Evolutionary conservation across 2,888 invertebrate genomes (phyloP).

Genomic region (Pseudoips prasinana): DNA sequence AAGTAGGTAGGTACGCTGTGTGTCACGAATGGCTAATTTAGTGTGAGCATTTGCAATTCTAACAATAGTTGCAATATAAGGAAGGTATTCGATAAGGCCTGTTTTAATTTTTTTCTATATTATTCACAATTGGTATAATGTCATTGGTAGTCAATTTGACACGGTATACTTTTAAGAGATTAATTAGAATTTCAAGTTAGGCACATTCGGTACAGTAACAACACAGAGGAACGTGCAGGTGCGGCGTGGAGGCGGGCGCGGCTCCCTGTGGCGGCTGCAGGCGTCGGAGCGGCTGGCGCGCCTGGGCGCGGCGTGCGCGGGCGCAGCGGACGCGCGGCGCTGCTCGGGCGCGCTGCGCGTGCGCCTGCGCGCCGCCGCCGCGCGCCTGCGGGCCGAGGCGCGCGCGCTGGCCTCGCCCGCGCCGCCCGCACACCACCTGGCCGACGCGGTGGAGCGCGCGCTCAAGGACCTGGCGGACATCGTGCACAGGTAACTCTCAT

Average conservation of each 20-base stretch:
- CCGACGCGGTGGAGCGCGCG: conserved; percentile 83
- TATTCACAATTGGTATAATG: no score
- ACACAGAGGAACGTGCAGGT: no score
- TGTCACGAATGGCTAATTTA: no score
- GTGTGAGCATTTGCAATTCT: no score
- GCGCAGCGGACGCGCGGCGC: conserved; percentile 86
- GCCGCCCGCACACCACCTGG: conserved; percentile 83
- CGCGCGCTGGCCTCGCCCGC: conserved; percentile 60
- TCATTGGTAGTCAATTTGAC: no score
- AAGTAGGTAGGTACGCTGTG: no score
- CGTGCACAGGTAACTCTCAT: conserved; percentile 82
- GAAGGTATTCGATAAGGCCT: no score
- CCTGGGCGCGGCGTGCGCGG: conserved; percentile 91
- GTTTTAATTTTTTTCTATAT: no score
- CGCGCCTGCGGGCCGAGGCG: conserved; percentile 60
- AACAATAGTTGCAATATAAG: no score
- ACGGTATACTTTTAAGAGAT: no score
- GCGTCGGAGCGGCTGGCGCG: conserved; percentile 83
- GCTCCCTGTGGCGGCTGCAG: conserved; percentile 71
- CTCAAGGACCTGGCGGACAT: conserved; percentile 86
- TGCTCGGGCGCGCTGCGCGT: conserved; percentile 84
- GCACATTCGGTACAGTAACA: no score
- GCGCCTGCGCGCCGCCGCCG: conserved; percentile 72
- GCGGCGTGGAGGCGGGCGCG: conserved; percentile 61
- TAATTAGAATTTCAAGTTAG: no score